Evolutionary conservation across 2,797 vertebrate species (phyloP), one percentile per base, ranked within the genome.

Genomic region (Salmo trutta): DNA sequence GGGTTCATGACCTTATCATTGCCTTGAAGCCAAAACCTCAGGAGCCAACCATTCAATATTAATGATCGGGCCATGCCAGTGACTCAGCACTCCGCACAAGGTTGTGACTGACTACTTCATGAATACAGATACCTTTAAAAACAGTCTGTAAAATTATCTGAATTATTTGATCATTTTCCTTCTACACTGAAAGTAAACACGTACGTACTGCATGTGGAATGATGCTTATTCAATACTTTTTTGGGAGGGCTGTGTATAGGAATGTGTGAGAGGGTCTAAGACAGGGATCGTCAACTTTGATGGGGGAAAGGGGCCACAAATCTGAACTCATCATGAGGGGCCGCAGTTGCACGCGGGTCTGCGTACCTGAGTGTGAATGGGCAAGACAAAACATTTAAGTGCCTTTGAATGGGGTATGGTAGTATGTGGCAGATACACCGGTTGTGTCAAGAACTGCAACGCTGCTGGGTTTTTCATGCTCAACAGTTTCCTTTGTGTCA

Each of bases 1-100:
- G 69, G 72, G 78, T 64, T 75, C 81, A 80, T 87, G 83, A 84
- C 87, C 85, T 88, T 85, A 88, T 84, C 86, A 83, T 68, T 72
- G 76, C 82, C 76, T 83, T 78, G 73, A 81, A 83, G 67, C 76
- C 64, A 77, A 73, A 82, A 62, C 73, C 70, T 77, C 59, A 75
- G 77, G 62, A 33, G 65, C 65, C 64, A 76, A 71, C 75, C 70
- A 77, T 75, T 86, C 81, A 88, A 87, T 87, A 88, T 88, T 85
- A 77, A 88, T 84, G 78, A 21, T 47, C 31, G 75, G 75, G 47
- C 76, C 65, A 68, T 78, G 78, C 79, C 80, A 78, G 76, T 75
- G 70, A 72, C 71, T 67, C 75, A 73, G 36, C 16, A 77, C 77
- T 75, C 71, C 51, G 53, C 69, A 74, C 59, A 62, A 77, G 36